These are phyloP conservation scores for Virgularia gustaviana DNA, from an alignment of 92 coral and sea anemone species.

Conservation along the genomic window DNA sequence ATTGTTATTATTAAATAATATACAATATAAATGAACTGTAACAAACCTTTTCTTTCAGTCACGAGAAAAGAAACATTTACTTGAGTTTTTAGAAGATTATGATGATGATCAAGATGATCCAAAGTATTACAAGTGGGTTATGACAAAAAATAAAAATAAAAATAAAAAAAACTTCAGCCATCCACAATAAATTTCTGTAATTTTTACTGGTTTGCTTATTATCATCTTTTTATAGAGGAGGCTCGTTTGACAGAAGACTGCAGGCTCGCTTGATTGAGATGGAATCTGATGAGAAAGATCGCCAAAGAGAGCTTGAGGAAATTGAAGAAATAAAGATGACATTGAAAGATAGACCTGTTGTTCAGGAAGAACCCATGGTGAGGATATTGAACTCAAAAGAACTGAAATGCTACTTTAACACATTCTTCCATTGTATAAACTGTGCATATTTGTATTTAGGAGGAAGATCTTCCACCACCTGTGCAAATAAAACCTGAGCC, in stretches of 20 bases:
- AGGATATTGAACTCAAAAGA: neutral
- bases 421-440: neutral
- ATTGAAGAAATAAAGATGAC: constrained; percentile 90
- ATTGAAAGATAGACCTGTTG: constrained; percentile 56
- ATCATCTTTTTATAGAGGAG: constrained; percentile 56
- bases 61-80: constrained; percentile 84
- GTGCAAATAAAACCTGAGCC: constrained; percentile 81
- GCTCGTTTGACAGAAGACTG: constrained; percentile 68
- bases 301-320: constrained; percentile 90
- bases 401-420: neutral
- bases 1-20: no score
- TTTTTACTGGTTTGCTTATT: neutral
- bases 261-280: constrained; percentile 76
- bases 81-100: constrained; percentile 91
- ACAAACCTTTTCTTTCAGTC: constrained; percentile 65
- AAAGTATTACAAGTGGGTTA: constrained; percentile 84
- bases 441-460: neutral
- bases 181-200: neutral
- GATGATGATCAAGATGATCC: constrained; percentile 93
- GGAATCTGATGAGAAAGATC: constrained; percentile 85
- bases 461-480: constrained; percentile 63
- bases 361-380: constrained; percentile 9
- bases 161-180: no score
- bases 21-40: no score
- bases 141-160: neutral